phyloP scores from a whole-genome alignment of 2,797 vertebrate species.

The Enoplosus armatus region DNA sequence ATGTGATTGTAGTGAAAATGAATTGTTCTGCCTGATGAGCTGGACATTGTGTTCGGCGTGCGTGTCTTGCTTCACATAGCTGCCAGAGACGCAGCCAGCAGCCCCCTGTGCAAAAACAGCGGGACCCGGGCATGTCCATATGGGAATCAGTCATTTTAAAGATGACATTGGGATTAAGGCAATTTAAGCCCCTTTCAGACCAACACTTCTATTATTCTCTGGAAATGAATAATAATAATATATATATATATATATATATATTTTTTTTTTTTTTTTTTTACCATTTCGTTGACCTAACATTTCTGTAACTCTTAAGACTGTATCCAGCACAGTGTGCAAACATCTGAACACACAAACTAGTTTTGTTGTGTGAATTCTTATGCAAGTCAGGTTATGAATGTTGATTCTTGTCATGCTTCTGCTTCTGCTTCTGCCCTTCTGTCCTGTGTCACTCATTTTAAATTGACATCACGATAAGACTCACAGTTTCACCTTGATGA shows the following conservation, averaged over 20 bases:
- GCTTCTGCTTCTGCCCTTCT: too few species aligned
- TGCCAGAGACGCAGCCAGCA: neutral
- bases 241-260: too few species aligned
- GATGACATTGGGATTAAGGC: neutral
- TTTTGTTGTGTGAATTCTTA: too few species aligned
- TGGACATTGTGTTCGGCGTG: constrained; percentile 10
- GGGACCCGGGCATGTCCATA: neutral
- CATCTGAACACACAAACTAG: too few species aligned
- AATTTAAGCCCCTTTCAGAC: neutral
- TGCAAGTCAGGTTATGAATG: too few species aligned
- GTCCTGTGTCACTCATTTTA: too few species aligned
- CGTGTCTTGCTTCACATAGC: neutral
- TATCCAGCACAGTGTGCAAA: neutral
- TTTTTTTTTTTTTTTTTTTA: too few species aligned
- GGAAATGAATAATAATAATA: too few species aligned
- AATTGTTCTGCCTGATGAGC: neutral
- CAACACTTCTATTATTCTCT: neutral
- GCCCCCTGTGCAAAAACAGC: neutral
- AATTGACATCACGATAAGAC: too few species aligned
- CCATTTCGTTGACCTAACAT: neutral
- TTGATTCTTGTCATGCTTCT: too few species aligned
- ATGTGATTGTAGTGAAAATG: neutral
- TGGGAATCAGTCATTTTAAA: neutral
- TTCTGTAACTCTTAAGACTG: too few species aligned
- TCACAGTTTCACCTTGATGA: too few species aligned